Conservation (phyloP, 2,113 vertebrate genomes). For the Leucopternis melanops region DNA sequence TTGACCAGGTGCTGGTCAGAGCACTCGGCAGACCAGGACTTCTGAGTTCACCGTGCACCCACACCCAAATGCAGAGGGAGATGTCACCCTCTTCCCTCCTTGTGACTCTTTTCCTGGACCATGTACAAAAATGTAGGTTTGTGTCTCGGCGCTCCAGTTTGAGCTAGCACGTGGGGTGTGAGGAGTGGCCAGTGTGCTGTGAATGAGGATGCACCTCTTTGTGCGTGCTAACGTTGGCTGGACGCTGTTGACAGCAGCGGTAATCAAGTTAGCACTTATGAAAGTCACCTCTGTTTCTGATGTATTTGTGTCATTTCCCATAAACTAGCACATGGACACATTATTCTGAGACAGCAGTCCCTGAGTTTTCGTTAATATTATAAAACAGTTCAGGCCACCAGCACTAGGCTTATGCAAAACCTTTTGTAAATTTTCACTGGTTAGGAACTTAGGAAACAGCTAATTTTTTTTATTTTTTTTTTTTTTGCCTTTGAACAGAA, state of each 20-base stretch:
- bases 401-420: neutral
- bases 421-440: neutral
- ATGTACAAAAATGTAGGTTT: neutral
- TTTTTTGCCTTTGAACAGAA: neutral
- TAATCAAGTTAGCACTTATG: neutral
- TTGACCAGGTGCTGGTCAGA: neutral
- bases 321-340: neutral
- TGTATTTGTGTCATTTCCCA: neutral
- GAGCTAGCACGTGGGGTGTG: neutral
- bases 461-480: too few relatives aligned
- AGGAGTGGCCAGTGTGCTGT: neutral
- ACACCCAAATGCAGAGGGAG: neutral
- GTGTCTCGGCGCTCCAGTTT: neutral
- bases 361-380: neutral
- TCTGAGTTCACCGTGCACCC: neutral
- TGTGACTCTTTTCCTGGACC: neutral
- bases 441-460: neutral
- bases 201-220: too few relatives aligned
- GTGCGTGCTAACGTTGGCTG: accelerated
- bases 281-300: neutral
- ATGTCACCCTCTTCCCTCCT: neutral
- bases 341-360: neutral
- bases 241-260: accelerated
- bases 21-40: neutral
- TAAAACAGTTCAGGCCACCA: neutral